Conservation (phyloP, 2,888 invertebrate genomes). For the Sicus ferrugineus region DNA sequence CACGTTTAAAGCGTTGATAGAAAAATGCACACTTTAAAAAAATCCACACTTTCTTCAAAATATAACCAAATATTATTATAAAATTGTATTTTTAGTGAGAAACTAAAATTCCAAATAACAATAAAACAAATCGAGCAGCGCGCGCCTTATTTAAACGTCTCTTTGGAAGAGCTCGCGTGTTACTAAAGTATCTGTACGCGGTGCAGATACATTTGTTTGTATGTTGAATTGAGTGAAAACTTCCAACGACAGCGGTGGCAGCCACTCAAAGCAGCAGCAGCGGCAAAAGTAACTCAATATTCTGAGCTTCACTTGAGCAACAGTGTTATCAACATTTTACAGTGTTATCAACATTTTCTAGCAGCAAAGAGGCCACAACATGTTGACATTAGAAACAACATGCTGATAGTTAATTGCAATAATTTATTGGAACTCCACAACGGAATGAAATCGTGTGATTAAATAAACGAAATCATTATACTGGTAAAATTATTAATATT, state of each 20-base stretch:
- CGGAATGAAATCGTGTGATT: too few relatives aligned
- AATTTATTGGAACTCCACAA: too few relatives aligned
- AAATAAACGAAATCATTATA: too few relatives aligned
- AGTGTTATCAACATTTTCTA: too few relatives aligned
- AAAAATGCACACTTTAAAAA: conserved; percentile 5
- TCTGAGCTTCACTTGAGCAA: too few relatives aligned
- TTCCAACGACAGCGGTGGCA: background rate
- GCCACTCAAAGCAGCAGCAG: background rate
- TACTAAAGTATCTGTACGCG: conserved; percentile 56
- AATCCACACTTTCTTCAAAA: background rate
- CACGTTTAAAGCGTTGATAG: too few relatives aligned
- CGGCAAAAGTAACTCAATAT: conserved; percentile 4
- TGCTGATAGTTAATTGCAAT: too few relatives aligned
- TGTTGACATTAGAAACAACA: too few relatives aligned
- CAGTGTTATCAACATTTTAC: too few relatives aligned
- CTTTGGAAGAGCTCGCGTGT: conserved; percentile 58
- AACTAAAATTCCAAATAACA: conserved; percentile 36
- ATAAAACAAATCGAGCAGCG: conserved; percentile 41
- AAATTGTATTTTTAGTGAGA: conserved; percentile 8
- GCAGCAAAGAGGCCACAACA: too few relatives aligned
- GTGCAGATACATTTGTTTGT: conserved; percentile 57
- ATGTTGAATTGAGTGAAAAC: conserved; percentile 30
- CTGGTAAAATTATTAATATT: too few relatives aligned
- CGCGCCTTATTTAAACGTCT: conserved; percentile 47
- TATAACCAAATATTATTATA: too few relatives aligned